Conservation (phyloP, 1,140 invertebrate genomes). For the Dendroctonus valens region DNA sequence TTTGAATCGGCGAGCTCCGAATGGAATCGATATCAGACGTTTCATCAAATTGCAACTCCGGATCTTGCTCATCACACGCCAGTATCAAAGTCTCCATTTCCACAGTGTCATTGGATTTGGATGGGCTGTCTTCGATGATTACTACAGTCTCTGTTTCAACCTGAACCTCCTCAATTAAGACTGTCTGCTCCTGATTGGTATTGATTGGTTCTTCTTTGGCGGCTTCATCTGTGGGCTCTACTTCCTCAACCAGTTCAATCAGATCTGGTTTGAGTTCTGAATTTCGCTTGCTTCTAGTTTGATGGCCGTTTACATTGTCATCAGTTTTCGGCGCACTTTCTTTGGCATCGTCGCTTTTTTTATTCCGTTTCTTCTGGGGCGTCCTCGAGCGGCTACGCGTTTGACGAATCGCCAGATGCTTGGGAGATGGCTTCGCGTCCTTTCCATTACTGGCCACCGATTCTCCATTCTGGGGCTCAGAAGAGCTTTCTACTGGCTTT, state of each 20-base stretch:
- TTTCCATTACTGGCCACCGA: conserved; percentile 13
- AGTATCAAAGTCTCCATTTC: conserved; percentile 45
- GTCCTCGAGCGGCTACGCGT: conserved; percentile 25
- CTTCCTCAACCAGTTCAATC: not conserved
- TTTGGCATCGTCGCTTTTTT: conserved; percentile 14
- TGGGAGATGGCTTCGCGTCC: not conserved
- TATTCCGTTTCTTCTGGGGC: conserved; percentile 27
- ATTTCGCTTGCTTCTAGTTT: not conserved
- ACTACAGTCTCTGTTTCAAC: not conserved
- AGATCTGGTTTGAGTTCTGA: not conserved
- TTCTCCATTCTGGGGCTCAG: conserved; percentile 1
- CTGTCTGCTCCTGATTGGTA: not conserved
- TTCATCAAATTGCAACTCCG: conserved; percentile 48
- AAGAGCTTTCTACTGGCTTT: conserved; percentile 13
- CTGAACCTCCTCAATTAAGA: not conserved
- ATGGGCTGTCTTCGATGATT: not conserved
- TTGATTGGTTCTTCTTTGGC: not conserved
- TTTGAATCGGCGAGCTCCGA: conserved; percentile 42
- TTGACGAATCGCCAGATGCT: not conserved
- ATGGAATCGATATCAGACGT: conserved; percentile 46
- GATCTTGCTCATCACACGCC: conserved; percentile 43
- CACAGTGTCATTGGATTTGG: conserved; percentile 20
- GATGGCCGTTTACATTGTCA: conserved; percentile 8
- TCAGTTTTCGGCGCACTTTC: conserved; percentile 13
- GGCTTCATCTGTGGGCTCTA: not conserved